Evolutionary conservation across 2,113 vertebrate genomes (phyloP).

Genomic region (Melanocharis versteri): DNA sequence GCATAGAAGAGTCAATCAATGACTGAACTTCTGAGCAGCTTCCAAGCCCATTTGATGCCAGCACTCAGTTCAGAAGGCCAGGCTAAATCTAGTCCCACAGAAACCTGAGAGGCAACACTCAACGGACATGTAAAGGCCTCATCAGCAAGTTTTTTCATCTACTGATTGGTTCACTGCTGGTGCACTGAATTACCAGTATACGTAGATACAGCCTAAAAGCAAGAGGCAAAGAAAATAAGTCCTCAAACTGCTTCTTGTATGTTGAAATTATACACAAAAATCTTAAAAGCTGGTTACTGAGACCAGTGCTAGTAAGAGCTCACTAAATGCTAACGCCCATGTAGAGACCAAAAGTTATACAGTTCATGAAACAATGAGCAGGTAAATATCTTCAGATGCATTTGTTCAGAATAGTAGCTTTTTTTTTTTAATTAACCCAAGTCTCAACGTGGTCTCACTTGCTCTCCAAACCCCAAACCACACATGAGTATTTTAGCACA

Average conservation of each 20-base stretch:
- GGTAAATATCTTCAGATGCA: not conserved
- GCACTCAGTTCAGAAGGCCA: not conserved
- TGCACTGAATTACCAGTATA: too few relatives aligned
- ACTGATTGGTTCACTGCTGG: not conserved
- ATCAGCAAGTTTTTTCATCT: not conserved
- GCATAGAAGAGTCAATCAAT: not conserved
- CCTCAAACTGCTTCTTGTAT: not conserved
- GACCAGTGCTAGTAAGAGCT: not conserved
- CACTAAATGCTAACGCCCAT: not conserved
- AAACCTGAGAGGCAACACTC: not conserved
- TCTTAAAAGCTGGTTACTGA: not conserved
- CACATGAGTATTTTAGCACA: not conserved
- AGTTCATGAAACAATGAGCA: not conserved
- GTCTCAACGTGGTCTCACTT: not conserved
- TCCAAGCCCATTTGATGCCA: not conserved
- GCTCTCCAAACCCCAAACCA: not conserved
- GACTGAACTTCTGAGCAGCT: not conserved
- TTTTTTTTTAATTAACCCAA: not conserved
- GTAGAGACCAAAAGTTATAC: not conserved
- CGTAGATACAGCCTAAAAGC: not conserved
- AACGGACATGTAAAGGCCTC: accelerated
- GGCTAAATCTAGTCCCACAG: not conserved
- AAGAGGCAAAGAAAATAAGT: not conserved
- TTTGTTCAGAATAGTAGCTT: not conserved
- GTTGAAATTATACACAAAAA: not conserved